A percentile compares a stretch with the other conserved stretches of the same genome.
Conservation (phyloP, 1,140 invertebrate species). For the Heliconius hermathena region DNA sequence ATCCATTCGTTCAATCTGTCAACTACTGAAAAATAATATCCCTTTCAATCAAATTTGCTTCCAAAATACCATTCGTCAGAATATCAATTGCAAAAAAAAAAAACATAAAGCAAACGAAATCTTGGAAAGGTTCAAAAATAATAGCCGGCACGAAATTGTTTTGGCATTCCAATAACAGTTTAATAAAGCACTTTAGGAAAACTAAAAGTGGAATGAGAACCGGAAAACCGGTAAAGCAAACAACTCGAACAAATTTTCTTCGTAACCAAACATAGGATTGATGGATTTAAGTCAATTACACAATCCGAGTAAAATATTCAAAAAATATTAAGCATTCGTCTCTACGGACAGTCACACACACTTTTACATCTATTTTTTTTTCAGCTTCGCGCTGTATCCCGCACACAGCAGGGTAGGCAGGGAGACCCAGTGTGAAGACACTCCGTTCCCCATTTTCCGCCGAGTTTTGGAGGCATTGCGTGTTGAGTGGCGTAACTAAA, state of each 20-base stretch:
- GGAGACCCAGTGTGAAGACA: too few relatives aligned
- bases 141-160: slow-evolving; percentile 10
- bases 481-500: too few relatives aligned
- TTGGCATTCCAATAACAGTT: slow-evolving; percentile 21
- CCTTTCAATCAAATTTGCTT: neutral
- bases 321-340: neutral
- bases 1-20: neutral
- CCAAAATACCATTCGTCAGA: neutral
- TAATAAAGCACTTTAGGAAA: slow-evolving; percentile 11
- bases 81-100: neutral
- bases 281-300: neutral
- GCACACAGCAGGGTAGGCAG: too few relatives aligned
- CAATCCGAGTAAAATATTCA: neutral
- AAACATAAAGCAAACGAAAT: neutral
- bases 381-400: too few relatives aligned
- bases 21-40: neutral
- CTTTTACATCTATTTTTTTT: neutral
- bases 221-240: neutral
- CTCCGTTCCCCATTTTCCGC: too few relatives aligned
- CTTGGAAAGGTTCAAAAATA: neutral
- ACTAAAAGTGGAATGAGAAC: slow-evolving; percentile 3
- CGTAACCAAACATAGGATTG: slow-evolving; percentile 7
- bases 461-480: too few relatives aligned
- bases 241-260: slow-evolving; percentile 10
- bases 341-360: neutral